phyloP scores from a whole-genome alignment of 2,888 invertebrate species.

The Amblyjoppa proteus region DNA sequence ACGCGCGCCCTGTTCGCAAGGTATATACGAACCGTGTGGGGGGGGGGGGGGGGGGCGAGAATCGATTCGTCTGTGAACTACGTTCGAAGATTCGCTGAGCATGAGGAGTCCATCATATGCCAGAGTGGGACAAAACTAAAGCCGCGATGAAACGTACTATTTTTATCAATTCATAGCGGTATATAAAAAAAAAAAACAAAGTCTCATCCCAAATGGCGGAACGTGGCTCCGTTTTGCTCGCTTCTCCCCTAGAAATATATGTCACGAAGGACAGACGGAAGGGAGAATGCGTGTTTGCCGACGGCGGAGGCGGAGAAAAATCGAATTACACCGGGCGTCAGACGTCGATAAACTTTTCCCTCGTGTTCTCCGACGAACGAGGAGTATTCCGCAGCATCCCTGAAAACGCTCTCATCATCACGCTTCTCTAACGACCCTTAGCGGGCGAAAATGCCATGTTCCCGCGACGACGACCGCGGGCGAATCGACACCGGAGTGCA shows the following conservation, averaged over 20 bases:
- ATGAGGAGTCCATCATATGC: not conserved
- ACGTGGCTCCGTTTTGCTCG: not conserved
- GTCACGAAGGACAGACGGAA: not conserved
- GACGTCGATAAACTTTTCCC: conserved; percentile 22
- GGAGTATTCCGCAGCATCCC: not conserved
- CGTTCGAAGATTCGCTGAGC: not conserved
- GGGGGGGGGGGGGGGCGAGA: not conserved
- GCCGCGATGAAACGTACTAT: not conserved
- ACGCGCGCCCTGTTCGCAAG: conserved; percentile 1
- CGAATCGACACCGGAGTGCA: conserved; percentile 32
- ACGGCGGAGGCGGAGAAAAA: not conserved
- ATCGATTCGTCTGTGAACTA: conserved; percentile 4
- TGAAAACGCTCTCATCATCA: conserved; percentile 8
- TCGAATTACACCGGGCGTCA: conserved; percentile 25
- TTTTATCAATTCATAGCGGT: not conserved
- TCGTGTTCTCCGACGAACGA: not conserved
- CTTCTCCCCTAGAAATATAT: not conserved
- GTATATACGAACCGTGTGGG: not conserved
- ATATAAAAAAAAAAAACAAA: not conserved
- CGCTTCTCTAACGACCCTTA: conserved; percentile 35
- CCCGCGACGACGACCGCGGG: conserved; percentile 12
- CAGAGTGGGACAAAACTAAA: not conserved
- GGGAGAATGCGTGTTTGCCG: conserved; percentile 25
- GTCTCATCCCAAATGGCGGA: not conserved
- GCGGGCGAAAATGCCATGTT: conserved; percentile 23